Base-by-base conservation (phyloP, 2,888 invertebrate species). In the Tanytarsus gracilentus region DNA sequence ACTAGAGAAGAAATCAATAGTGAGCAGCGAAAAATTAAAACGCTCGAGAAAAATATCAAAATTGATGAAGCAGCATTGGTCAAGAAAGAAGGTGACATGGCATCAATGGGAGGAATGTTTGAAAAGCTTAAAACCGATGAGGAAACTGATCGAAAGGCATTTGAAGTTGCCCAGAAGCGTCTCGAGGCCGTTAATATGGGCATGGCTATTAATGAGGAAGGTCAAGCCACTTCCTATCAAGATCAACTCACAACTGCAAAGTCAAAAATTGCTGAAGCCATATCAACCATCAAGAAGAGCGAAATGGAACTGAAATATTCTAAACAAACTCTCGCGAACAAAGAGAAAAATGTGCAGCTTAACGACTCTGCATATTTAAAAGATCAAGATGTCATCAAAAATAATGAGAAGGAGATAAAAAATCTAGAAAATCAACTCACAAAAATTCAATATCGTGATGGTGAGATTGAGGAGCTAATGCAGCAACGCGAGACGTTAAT, bases 111-210 rank as follows among this genome's bases (percentile, higher is more conserved):
- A 59, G 77, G 77, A 1, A 75, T 82, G 29, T 87, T 90, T 69
- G 82, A 84, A 62, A 76, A 74, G 3, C 76, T 94, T 8, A 83
- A 85, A 63, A 74, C 80, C 21, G 80, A 81, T 5, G 86, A 88
- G 67, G 77, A 79, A 59, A 69, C 71, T 1, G 86, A 90, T 69
- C 78, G 78, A 11, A 81, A 82, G 58, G 84, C 83, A 0, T 79
- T 89, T 64, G 76, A 77, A 7, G 78, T 77, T 30, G 90, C 94
- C 0, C 88, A 92, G 73, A 82, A 82, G 64, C 82, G 81, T 64
- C 88, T 85, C 68, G 86, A 96, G 68, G 92, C 92, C 18, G 81
- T 94, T 39, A 87, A 85, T 68, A 79, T 87, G 29, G 97, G 97
- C 8, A 77, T 88, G 66, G 80, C 86, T 39, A 84, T 87, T 56